These are phyloP conservation scores for Tapirus terrestris DNA, from an alignment of 2,113 vertebrate genomes.

Conservation along the genomic window DNA sequence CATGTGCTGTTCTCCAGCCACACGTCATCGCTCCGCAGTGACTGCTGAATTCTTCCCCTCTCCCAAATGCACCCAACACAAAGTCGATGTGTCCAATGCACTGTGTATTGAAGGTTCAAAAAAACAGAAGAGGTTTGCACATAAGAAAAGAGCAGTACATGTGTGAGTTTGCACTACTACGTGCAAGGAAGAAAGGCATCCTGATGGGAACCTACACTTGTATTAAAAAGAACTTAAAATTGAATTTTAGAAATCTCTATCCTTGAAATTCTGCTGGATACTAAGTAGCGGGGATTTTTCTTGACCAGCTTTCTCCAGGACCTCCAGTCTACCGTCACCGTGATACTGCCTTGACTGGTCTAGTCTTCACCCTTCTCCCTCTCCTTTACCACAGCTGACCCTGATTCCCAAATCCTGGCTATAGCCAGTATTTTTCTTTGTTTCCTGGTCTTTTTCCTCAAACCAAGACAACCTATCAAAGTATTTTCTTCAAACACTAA, in stretches of 20 bases:
- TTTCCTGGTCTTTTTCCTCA: neutral
- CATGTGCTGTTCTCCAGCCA: too few relatives aligned
- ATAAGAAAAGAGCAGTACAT: neutral
- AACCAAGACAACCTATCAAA: neutral
- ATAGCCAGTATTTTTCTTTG: neutral
- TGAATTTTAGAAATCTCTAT: neutral
- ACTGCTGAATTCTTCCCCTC: neutral
- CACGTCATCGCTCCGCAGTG: rapidly evolving
- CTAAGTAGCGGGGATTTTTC: neutral
- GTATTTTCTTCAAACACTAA: neutral
- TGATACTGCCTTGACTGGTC: neutral
- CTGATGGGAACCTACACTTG: neutral
- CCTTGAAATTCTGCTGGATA: neutral
- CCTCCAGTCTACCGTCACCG: too few relatives aligned
- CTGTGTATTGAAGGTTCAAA: neutral
- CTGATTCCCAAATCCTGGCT: neutral
- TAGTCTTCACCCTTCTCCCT: neutral
- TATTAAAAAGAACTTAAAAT: neutral
- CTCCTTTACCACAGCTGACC: neutral
- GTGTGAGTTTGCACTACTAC: rapidly evolving
- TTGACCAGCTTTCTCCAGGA: too few relatives aligned
- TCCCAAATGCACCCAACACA: neutral
- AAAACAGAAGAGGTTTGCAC: neutral
- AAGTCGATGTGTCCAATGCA: too few relatives aligned
- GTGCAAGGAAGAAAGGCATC: neutral